Evolutionary conservation across 2,797 vertebrate species (phyloP).

Genomic region (Paratrypauchen microcephalus): DNA sequence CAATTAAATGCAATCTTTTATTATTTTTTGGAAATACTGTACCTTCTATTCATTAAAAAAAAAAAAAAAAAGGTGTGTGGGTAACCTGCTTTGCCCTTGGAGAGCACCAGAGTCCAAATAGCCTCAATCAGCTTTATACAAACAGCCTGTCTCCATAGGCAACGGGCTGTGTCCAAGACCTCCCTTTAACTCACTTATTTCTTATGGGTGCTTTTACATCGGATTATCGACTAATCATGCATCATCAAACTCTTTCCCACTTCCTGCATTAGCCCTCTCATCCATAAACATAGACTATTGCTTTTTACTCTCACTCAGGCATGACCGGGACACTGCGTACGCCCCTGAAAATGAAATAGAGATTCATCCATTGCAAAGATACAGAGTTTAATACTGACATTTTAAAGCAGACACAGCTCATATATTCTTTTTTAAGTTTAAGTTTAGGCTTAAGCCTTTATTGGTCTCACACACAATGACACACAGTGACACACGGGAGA

Average conservation of each 20-base stretch:
- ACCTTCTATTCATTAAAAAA: neutral
- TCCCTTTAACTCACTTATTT: constrained; percentile 29
- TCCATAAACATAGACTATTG: constrained; percentile 37
- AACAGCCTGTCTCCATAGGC: constrained; percentile 40
- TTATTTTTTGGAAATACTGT: neutral
- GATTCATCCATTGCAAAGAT: constrained; percentile 39
- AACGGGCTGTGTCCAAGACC: constrained; percentile 25
- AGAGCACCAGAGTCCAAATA: constrained; percentile 15
- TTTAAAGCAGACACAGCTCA: constrained; percentile 56
- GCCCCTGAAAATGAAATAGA: constrained; percentile 21
- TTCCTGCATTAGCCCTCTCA: constrained; percentile 19
- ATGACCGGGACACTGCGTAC: constrained; percentile 22
- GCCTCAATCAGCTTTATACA: constrained; percentile 51
- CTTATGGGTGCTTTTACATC: constrained; percentile 17
- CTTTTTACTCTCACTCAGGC: constrained; percentile 55
- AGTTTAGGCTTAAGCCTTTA: too few species aligned
- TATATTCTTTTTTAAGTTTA: too few species aligned
- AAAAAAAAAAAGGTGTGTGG: neutral
- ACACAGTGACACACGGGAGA: too few species aligned
- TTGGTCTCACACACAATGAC: too few species aligned
- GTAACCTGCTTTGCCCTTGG: constrained; percentile 4
- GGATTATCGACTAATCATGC: constrained; percentile 35
- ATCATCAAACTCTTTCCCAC: constrained; percentile 31
- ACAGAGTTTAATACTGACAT: constrained; percentile 61
- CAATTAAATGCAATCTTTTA: neutral